These are phyloP conservation scores for Bursaphelenchus mucronatus DNA, from an alignment of 1,140 invertebrate genomes.

Conservation along the genomic window DNA sequence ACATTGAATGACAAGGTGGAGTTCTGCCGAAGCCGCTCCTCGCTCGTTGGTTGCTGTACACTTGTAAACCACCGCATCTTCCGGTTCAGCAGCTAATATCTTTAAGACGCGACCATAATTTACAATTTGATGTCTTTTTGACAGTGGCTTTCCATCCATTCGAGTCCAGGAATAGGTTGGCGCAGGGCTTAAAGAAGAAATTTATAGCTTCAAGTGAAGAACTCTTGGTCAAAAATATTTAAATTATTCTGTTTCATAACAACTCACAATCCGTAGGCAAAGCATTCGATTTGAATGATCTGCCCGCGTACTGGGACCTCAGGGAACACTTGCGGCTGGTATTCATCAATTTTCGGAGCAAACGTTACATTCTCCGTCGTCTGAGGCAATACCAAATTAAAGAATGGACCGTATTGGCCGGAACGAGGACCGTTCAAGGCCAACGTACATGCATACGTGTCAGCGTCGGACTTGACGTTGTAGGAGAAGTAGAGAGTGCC, in stretches of 20 bases:
- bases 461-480: slow-evolving; percentile 36
- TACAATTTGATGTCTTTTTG: slow-evolving; percentile 31
- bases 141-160: slow-evolving; percentile 34
- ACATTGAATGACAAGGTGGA: slow-evolving; percentile 45
- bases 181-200: slow-evolving; percentile 29
- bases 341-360: slow-evolving; percentile 42
- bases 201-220: too few relatives aligned
- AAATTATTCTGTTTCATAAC: neutral
- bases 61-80: slow-evolving; percentile 37
- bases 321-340: slow-evolving; percentile 44
- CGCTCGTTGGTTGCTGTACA: slow-evolving; percentile 38
- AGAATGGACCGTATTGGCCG: slow-evolving; percentile 46
- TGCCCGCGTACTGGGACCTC: slow-evolving; percentile 44
- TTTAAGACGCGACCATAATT: slow-evolving; percentile 43
- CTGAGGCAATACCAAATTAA: slow-evolving; percentile 39
- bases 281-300: slow-evolving; percentile 42
- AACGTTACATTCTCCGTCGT: slow-evolving; percentile 29
- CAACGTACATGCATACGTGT: slow-evolving; percentile 47
- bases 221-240: too few relatives aligned
- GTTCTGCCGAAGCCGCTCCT: slow-evolving; percentile 37
- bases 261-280: slow-evolving; percentile 49
- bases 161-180: slow-evolving; percentile 39
- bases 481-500: slow-evolving; percentile 49
- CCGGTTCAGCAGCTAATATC: slow-evolving; percentile 33
- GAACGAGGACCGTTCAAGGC: slow-evolving; percentile 30